These are phyloP conservation scores for Macrobrachium rosenbergii DNA, from an alignment of 1,140 invertebrate genomes.

Conservation along the genomic window DNA sequence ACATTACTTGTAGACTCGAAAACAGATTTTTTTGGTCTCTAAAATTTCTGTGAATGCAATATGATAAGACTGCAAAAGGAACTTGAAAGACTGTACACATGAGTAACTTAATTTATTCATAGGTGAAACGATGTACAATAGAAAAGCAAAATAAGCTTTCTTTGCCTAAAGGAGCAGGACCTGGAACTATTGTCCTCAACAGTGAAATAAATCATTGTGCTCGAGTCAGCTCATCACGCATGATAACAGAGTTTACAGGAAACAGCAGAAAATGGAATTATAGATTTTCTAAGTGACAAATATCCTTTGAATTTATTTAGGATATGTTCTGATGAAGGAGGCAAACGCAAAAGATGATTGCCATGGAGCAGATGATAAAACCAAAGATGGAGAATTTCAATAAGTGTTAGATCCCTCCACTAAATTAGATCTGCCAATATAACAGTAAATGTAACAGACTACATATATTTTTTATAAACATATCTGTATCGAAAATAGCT, in stretches of 20 bases:
- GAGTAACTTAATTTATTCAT: conserved; percentile 54
- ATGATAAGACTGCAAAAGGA: neutral
- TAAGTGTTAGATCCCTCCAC: neutral
- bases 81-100: neutral
- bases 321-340: too few species aligned
- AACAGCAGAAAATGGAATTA: neutral
- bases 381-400: too few species aligned
- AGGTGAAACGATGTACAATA: conserved; percentile 57
- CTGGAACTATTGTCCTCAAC: conserved; percentile 37
- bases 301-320: too few species aligned
- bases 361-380: too few species aligned
- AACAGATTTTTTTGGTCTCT: neutral
- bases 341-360: too few species aligned
- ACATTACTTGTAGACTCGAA: too few species aligned
- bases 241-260: neutral
- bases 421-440: neutral
- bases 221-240: neutral
- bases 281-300: too few species aligned
- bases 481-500: neutral
- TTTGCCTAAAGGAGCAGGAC: conserved; percentile 34
- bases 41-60: neutral
- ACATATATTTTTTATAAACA: neutral
- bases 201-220: neutral
- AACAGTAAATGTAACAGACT: neutral
- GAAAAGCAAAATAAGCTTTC: conserved; percentile 54